These are phyloP conservation scores for Fragum whitleyi DNA, from an alignment of 2,888 invertebrate genomes.

Conservation along the genomic window DNA sequence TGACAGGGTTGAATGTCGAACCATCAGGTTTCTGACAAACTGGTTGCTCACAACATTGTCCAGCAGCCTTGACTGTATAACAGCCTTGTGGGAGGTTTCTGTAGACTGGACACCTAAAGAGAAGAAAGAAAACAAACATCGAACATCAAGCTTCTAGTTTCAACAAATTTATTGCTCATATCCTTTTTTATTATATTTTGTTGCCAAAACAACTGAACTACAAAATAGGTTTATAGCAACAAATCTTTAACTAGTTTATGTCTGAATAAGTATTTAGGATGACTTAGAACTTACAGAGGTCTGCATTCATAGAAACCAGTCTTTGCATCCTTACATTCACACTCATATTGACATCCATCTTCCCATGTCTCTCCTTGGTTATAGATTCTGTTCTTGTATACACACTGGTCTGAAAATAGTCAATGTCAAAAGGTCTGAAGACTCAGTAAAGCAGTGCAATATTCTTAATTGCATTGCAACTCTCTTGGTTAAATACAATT, in stretches of 20 bases:
- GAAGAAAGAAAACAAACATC: not conserved
- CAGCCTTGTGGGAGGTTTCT: slow-evolving; percentile 65
- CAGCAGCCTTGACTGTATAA: slow-evolving; percentile 65
- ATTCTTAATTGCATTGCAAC: too few species aligned
- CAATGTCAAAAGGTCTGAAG: not conserved
- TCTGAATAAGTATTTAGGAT: too few species aligned
- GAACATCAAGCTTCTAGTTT: too few species aligned
- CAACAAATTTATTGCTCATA: not conserved
- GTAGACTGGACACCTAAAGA: slow-evolving; percentile 67
- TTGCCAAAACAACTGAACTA: too few species aligned
- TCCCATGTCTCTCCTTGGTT: slow-evolving; percentile 75
- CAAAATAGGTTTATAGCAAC: not conserved
- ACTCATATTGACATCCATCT: slow-evolving; percentile 77
- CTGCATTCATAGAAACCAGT: slow-evolving; percentile 73
- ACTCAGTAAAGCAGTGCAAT: not conserved
- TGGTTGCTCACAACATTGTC: slow-evolving; percentile 70
- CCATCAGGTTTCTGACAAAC: slow-evolving; percentile 71
- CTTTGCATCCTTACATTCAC: slow-evolving; percentile 72
- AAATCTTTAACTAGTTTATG: too few species aligned
- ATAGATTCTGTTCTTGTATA: slow-evolving; percentile 72
- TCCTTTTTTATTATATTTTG: not conserved
- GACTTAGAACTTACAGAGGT: slow-evolving; percentile 64
- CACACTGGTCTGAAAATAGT: slow-evolving; percentile 65
- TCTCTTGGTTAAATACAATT: not conserved
- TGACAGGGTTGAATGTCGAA: slow-evolving; percentile 65